A percentile compares a stretch with the other conserved stretches of the same genome.
Conservation (phyloP, 1,140 invertebrate species). For the Leptinotarsa undecemlineata region DNA sequence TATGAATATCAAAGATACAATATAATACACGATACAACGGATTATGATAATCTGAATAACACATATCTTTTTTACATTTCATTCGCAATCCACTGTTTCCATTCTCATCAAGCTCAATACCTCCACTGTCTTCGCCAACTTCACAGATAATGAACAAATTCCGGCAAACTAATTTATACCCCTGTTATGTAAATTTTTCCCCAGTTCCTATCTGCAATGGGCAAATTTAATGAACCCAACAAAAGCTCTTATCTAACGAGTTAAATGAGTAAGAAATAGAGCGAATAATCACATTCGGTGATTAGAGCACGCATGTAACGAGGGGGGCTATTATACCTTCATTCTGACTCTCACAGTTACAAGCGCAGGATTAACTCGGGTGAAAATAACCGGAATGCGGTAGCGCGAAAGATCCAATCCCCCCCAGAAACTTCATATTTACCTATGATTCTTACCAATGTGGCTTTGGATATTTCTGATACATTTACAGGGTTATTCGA, state of each 20-base stretch:
- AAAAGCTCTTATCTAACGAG: constrained; percentile 18
- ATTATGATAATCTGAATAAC: too few relatives aligned
- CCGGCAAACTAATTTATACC: background rate
- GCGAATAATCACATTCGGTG: constrained; percentile 19
- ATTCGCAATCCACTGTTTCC: too few relatives aligned
- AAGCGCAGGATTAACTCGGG: background rate
- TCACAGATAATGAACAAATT: background rate
- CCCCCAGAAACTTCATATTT: too few relatives aligned
- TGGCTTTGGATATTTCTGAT: too few relatives aligned
- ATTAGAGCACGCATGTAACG: constrained; percentile 25
- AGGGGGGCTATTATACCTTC: constrained; percentile 17
- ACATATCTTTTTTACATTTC: too few relatives aligned
- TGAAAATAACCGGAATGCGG: background rate
- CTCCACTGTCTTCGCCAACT: too few relatives aligned
- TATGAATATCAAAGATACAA: too few relatives aligned
- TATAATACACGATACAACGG: too few relatives aligned
- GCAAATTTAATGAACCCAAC: constrained; percentile 24
- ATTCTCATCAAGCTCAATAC: too few relatives aligned
- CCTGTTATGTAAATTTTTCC: background rate
- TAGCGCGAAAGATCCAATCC: too few relatives aligned
- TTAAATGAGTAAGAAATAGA: constrained; percentile 26
- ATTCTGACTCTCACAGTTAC: background rate
- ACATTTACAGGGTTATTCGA: background rate
- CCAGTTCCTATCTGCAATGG: constrained; percentile 3
- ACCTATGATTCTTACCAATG: too few relatives aligned